A percentile compares a stretch with the other conserved stretches of the same genome.
These are phyloP conservation scores for Apomyelois bistriatella DNA, from an alignment of 2,888 invertebrate genomes.

Conservation along the genomic window DNA sequence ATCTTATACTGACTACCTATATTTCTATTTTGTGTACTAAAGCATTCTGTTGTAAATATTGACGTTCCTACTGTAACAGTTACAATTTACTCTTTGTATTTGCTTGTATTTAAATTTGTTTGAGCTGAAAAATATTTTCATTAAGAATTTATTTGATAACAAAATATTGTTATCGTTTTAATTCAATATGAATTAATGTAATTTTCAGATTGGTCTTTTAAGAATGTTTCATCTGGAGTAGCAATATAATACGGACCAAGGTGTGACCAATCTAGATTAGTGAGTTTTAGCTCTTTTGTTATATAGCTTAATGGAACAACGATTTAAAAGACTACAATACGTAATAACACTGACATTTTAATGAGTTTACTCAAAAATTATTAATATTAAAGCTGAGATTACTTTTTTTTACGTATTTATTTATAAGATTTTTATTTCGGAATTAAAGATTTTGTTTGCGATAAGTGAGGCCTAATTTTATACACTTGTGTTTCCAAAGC, in stretches of 20 bases:
- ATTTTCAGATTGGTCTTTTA: conserved; percentile 79
- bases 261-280: conserved; percentile 38
- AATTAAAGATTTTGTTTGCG: conserved; percentile 71
- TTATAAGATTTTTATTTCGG: conserved; percentile 54
- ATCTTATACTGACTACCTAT: not conserved
- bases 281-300: conserved; percentile 41
- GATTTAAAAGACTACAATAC: conserved; percentile 62
- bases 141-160: not conserved
- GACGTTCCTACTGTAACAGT: not conserved
- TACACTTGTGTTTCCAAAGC: conserved; percentile 43
- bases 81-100: conserved; percentile 5
- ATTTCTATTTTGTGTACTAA: conserved; percentile 15
- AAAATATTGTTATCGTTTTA: not conserved
- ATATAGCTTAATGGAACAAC: conserved; percentile 62
- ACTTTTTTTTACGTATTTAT: conserved; percentile 57
- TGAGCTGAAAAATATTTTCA: not conserved
- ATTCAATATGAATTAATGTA: conserved; percentile 32
- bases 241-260: conserved; percentile 53
- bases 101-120: conserved; percentile 1
- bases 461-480: conserved; percentile 73
- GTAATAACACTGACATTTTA: conserved; percentile 30
- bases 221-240: conserved; percentile 73
- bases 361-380: conserved; percentile 32
- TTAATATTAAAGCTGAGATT: conserved; percentile 36
- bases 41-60: conserved; percentile 20